These are phyloP conservation scores for Gila orcuttii DNA, from an alignment of 2,113 vertebrate genomes.

Conservation along the genomic window DNA sequence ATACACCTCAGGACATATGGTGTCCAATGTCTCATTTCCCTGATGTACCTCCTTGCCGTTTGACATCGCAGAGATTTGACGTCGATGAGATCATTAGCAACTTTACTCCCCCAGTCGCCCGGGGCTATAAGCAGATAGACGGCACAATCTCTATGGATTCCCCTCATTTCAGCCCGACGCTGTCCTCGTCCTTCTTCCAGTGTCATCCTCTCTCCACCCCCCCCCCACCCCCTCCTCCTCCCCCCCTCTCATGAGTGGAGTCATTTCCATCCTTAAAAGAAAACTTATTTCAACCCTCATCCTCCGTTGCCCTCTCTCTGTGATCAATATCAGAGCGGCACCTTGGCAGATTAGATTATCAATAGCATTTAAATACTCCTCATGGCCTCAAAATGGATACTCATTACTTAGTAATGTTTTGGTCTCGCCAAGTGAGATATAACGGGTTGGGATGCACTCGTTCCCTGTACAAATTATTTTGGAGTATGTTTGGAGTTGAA, in stretches of 20 bases:
- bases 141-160: slow-evolving; percentile 61
- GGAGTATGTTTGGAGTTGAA: neutral
- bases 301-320: slow-evolving; percentile 35
- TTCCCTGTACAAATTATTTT: neutral
- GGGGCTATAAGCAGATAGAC: slow-evolving; percentile 65
- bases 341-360: slow-evolving; percentile 86
- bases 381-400: slow-evolving; percentile 83
- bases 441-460: neutral
- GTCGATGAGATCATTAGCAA: slow-evolving; percentile 78
- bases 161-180: slow-evolving; percentile 62
- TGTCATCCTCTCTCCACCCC: slow-evolving; percentile 49
- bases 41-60: slow-evolving; percentile 72
- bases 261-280: slow-evolving; percentile 49
- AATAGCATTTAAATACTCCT: slow-evolving; percentile 97
- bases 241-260: slow-evolving; percentile 19
- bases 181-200: slow-evolving; percentile 39
- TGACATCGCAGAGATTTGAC: slow-evolving; percentile 69
- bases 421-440: slow-evolving; percentile 73
- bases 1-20: slow-evolving; percentile 74
- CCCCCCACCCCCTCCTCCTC: slow-evolving; percentile 13
- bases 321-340: slow-evolving; percentile 80
- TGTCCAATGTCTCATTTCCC: slow-evolving; percentile 73
- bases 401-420: slow-evolving; percentile 91
- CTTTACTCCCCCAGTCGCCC: slow-evolving; percentile 70
- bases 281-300: slow-evolving; percentile 35